Conservation (phyloP, 2,888 invertebrate species). For the Rhingia campestris region DNA sequence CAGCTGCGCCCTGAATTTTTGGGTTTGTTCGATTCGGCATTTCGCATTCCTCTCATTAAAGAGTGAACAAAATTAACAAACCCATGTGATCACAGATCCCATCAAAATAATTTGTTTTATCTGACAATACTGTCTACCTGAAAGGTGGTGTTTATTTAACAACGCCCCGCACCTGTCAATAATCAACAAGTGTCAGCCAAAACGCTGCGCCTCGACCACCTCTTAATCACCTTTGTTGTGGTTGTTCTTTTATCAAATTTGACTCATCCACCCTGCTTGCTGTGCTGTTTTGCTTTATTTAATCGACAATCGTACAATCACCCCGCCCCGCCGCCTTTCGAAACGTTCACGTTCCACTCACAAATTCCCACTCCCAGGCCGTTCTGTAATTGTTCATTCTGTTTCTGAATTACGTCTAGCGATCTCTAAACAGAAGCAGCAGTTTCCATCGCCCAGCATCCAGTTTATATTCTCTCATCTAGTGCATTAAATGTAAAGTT, state of each 20-base stretch:
- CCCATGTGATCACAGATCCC: too few species aligned
- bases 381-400: slow-evolving; percentile 24
- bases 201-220: background rate
- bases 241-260: slow-evolving; percentile 41
- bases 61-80: too few species aligned
- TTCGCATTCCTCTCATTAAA: too few species aligned
- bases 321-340: slow-evolving; percentile 1
- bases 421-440: slow-evolving; percentile 41
- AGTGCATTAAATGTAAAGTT: slow-evolving; percentile 52
- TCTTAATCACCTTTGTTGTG: slow-evolving; percentile 62
- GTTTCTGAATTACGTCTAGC: slow-evolving; percentile 35
- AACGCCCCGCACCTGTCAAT: slow-evolving; percentile 44
- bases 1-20: too few species aligned
- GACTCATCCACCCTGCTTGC: slow-evolving; percentile 35
- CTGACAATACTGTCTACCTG: slow-evolving; percentile 6
- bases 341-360: slow-evolving; percentile 41
- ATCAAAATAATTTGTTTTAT: background rate
- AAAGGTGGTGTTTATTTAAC: slow-evolving; percentile 1
- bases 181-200: slow-evolving; percentile 58
- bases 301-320: background rate
- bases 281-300: slow-evolving; percentile 6
- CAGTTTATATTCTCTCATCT: slow-evolving; percentile 3
- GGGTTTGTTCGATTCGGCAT: too few species aligned
- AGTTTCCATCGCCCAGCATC: slow-evolving; percentile 45
- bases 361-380: slow-evolving; percentile 22